Percentiles rank a stretch among this genome's conserved stretches.
Evolutionary conservation across 2,113 vertebrate genomes (phyloP).

Genomic region (Fregetta grallaria): DNA sequence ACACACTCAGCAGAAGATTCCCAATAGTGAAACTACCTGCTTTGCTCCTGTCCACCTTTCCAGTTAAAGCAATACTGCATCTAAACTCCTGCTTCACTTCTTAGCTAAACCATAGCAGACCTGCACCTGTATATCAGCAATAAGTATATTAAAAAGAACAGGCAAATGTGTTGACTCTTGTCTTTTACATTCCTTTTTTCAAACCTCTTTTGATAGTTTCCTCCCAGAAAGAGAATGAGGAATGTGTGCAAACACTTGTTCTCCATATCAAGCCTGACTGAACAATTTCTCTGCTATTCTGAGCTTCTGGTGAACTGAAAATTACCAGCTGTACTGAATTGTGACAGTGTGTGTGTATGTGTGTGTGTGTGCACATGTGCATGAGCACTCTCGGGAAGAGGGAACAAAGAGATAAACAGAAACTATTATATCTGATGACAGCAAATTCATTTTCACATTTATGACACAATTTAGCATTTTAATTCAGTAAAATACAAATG

Average conservation of each 20-base stretch:
- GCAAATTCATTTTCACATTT: neutral
- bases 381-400: neutral
- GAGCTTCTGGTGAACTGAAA: slow-evolving; percentile 59
- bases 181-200: neutral
- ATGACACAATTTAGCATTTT: neutral
- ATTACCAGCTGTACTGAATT: slow-evolving; percentile 58
- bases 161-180: neutral
- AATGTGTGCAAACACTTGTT: slow-evolving; percentile 55
- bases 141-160: neutral
- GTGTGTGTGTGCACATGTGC: neutral
- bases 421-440: neutral
- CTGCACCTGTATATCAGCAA: neutral
- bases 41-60: neutral
- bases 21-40: neutral
- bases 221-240: neutral
- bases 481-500: neutral
- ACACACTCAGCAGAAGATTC: neutral
- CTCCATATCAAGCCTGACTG: slow-evolving; percentile 49
- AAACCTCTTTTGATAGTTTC: neutral
- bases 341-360: neutral
- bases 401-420: neutral
- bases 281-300: slow-evolving; percentile 62
- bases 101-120: neutral
- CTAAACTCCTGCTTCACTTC: neutral
- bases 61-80: neutral